These are phyloP conservation scores for Oenanthe melanoleuca DNA, from an alignment of 2,113 vertebrate genomes.

Conservation along the genomic window DNA sequence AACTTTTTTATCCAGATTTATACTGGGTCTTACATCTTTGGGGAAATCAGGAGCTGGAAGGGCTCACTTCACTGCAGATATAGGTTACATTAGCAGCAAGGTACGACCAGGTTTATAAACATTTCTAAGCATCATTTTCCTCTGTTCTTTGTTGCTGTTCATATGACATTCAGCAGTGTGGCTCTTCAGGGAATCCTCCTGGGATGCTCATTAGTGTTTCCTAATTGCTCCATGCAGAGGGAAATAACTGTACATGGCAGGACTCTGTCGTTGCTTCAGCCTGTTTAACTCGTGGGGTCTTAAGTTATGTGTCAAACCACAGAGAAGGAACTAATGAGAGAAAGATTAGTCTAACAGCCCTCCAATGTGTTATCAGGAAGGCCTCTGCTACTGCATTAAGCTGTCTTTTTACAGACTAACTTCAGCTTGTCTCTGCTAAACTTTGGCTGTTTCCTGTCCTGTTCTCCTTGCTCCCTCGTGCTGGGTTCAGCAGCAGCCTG, in stretches of 20 bases:
- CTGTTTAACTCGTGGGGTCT: not conserved
- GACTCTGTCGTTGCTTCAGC: not conserved
- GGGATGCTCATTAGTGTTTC: conserved; percentile 7
- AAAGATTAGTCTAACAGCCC: not conserved
- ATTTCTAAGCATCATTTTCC: not conserved
- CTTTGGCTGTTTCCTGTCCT: not conserved
- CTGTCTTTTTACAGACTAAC: not conserved
- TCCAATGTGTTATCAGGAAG: not conserved
- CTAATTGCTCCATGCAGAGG: conserved; percentile 2
- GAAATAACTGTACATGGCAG: not conserved
- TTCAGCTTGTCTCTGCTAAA: not conserved
- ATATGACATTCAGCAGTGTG: not conserved
- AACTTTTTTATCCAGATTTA: not conserved
- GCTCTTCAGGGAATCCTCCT: not conserved
- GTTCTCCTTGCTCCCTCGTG: accelerated
- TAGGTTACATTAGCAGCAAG: not conserved
- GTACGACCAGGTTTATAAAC: not conserved
- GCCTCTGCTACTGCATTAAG: not conserved
- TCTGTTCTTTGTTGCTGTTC: not conserved
- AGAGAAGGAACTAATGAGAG: conserved; percentile 14
- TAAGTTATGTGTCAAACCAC: not conserved
- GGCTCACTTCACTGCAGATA: not conserved
- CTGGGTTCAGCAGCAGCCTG: not conserved
- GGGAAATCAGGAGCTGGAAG: not conserved
- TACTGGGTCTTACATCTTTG: not conserved